Conservation (phyloP, 2,113 vertebrate species). For the Hassar affinis region DNA sequence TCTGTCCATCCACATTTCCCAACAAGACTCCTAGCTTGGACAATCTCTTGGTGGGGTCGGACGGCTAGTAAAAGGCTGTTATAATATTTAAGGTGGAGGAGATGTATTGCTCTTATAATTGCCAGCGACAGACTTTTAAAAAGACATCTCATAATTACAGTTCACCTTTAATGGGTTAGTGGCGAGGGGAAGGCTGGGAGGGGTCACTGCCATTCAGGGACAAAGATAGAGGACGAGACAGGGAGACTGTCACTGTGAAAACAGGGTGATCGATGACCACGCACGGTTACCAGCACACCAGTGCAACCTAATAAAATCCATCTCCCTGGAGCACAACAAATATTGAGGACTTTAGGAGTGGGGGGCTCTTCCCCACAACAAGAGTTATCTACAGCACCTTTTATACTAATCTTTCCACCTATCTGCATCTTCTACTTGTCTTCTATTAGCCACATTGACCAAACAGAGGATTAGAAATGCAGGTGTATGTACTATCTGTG, state of each 20-base stretch:
- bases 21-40: background rate
- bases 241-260: slow-evolving; percentile 41
- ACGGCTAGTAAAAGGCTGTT: slow-evolving; percentile 37
- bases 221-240: background rate
- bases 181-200: background rate
- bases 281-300: slow-evolving; percentile 25
- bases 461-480: background rate
- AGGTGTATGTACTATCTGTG: background rate
- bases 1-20: background rate
- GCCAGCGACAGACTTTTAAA: slow-evolving; percentile 53
- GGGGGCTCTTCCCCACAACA: background rate
- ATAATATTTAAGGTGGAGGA: slow-evolving; percentile 30
- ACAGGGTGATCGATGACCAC: slow-evolving; percentile 47
- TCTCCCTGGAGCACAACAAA: slow-evolving; percentile 19
- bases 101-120: slow-evolving; percentile 54
- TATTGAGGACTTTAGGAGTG: background rate
- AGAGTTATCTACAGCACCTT: background rate
- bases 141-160: slow-evolving; percentile 55
- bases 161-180: slow-evolving; percentile 51
- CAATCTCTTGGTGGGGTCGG: background rate
- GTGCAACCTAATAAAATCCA: slow-evolving; percentile 29
- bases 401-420: background rate
- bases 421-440: background rate
- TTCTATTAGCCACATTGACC: background rate
- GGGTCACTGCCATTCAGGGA: slow-evolving; percentile 30